Conservation (phyloP, 2,113 vertebrate genomes). For the Australoheros scitulus region DNA sequence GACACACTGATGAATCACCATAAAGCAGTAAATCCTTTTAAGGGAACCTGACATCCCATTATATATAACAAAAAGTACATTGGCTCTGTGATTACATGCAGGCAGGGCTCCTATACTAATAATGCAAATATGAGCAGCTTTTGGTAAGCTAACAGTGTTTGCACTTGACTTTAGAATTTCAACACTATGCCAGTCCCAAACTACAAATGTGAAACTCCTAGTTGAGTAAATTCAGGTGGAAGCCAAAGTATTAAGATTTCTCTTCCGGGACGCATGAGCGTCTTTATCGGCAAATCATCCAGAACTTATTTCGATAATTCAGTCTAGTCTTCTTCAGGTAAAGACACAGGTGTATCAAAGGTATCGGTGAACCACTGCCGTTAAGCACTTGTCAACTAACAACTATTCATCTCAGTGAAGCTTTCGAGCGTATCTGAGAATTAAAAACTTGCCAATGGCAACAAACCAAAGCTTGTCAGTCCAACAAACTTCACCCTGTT, state of each 20-base stretch:
- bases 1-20: not conserved
- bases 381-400: not conserved
- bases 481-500: not conserved
- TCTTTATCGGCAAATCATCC: not conserved
- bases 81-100: not conserved
- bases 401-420: not conserved
- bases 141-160: not conserved
- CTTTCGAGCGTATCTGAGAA: not conserved
- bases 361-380: not conserved
- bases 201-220: not conserved
- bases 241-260: not conserved
- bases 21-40: not conserved
- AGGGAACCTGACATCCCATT: not conserved
- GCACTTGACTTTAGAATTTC: not conserved
- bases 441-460: not conserved
- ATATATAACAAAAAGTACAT: not conserved
- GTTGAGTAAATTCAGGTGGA: not conserved
- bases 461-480: not conserved
- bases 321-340: not conserved
- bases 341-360: not conserved
- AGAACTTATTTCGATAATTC: not conserved
- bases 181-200: not conserved
- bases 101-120: not conserved
- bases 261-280: not conserved
- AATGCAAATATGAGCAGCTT: not conserved